Conservation (phyloP, 2,113 vertebrate genomes). For the Corydoras sp. region DNA sequence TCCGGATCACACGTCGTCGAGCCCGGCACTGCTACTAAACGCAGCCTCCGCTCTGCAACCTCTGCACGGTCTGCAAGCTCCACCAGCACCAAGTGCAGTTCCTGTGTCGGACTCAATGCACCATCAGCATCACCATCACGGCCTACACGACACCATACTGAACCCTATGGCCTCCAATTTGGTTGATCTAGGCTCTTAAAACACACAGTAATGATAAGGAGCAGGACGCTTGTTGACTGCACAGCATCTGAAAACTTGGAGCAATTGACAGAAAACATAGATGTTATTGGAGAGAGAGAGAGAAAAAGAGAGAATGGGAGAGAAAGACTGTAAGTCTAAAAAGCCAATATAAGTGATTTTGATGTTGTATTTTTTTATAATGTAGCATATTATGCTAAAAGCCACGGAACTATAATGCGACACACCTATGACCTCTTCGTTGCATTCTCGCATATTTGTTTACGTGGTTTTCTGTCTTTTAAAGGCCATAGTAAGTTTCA, state of each 20-base stretch:
- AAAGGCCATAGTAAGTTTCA: too few species aligned
- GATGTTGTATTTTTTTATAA: constrained; percentile 51
- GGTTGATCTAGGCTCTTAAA: constrained; percentile 91
- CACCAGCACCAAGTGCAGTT: constrained; percentile 92
- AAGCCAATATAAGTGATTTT: constrained; percentile 48
- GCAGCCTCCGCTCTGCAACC: constrained; percentile 80
- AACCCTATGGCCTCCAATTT: constrained; percentile 98
- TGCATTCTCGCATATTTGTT: too few species aligned
- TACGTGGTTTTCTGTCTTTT: too few species aligned
- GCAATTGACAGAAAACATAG: background rate
- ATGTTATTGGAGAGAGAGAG: too few species aligned
- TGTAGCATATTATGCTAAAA: too few species aligned
- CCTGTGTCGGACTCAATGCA: constrained; percentile 88
- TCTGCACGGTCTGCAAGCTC: constrained; percentile 87
- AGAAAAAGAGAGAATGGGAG: too few species aligned
- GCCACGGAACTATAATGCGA: too few species aligned
- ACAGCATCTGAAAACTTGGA: constrained; percentile 54
- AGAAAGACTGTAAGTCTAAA: background rate
- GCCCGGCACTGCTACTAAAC: constrained; percentile 86
- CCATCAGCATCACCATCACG: constrained; percentile 94
- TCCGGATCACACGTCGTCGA: constrained; percentile 89
- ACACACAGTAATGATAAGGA: constrained; percentile 27
- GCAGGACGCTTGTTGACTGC: constrained; percentile 37
- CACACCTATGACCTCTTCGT: too few species aligned
- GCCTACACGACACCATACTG: constrained; percentile 96